Evolutionary conservation across 92 coral and sea anemone species (phyloP), one percentile per base, ranked within the genome.

Genomic region (Paramuricea clavata): DNA sequence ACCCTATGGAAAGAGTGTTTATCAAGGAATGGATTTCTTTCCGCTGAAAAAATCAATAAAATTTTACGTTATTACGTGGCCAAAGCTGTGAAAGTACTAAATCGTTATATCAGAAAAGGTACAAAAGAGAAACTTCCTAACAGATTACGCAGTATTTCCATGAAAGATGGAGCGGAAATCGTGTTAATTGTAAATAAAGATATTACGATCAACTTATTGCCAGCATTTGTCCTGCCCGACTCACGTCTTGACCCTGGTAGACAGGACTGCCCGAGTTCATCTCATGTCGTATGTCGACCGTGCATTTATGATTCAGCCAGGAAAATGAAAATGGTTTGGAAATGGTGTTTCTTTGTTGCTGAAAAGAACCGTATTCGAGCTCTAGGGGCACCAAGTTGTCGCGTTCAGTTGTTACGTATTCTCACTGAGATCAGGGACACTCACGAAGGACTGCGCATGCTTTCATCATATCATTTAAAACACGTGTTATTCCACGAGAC

Each of bases 201-300:
- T 82, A 97, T 97, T 67, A 85, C 98, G 0, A 93, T 97, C 17
- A 95, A 94, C 54, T 83, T 97, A 31, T 78, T 94, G 30, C 99
- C 99, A 26, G 99, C 99, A 22, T 97, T 97, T 85, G 99, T 97
- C 43, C 90, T 95, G 47, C 98, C 99, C 7, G 99, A 97, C 60
- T 97, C 95, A 3, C 98, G 99, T 27, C 86, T 87, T 54, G 97
- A 94, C 49, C 93, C 95, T 41, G 91, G 97, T 12, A 92, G 97
- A 42, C 94, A 94, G 22, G 98, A 94, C 69, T 95, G 98, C 27
- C 99, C 99, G 0, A 94, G 98, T 11, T 97, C 99, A 0, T 97
- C 99, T 13, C 99, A 97, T 78, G 93, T 95, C 27, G 97, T 97
- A 5, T 93, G 93, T 84, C 87, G 94, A 81, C 90, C 96, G 0